A percentile compares a stretch with the other conserved stretches of the same genome.
Conservation (phyloP, 1,140 invertebrate genomes). For the Dreissena rostriformis region DNA sequence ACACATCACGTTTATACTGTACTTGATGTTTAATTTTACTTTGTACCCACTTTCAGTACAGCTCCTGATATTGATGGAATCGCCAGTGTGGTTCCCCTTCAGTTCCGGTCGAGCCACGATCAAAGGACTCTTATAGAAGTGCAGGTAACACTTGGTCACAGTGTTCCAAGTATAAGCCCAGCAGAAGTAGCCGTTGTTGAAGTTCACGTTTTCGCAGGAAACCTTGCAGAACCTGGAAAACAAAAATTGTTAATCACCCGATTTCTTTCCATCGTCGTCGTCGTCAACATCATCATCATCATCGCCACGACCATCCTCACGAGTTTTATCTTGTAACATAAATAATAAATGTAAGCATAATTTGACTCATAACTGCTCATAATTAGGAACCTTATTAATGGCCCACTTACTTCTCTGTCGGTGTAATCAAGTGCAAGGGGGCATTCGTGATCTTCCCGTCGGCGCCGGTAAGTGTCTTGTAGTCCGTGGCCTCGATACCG, state of each 20-base stretch:
- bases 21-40: neutral
- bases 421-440: neutral
- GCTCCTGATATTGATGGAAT: conserved; percentile 20
- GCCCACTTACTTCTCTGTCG: neutral
- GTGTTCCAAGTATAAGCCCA: conserved; percentile 25
- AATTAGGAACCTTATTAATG: too few species aligned
- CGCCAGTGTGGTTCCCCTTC: conserved; percentile 17
- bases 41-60: conserved; percentile 32
- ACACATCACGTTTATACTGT: neutral
- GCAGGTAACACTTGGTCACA: conserved; percentile 9
- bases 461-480: conserved; percentile 6
- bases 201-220: conserved; percentile 8
- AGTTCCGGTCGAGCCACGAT: conserved; percentile 1
- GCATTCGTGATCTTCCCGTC: neutral
- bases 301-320: too few species aligned
- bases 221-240: conserved; percentile 37
- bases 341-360: too few species aligned
- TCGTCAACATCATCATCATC: too few species aligned
- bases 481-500: conserved; percentile 29
- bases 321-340: too few species aligned
- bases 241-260: neutral
- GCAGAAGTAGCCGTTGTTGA: conserved; percentile 38
- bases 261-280: too few species aligned
- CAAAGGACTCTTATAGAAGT: conserved; percentile 37
- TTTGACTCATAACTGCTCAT: too few species aligned